Base-by-base conservation (phyloP, 2,888 invertebrate species). In the Tachina grossa region DNA sequence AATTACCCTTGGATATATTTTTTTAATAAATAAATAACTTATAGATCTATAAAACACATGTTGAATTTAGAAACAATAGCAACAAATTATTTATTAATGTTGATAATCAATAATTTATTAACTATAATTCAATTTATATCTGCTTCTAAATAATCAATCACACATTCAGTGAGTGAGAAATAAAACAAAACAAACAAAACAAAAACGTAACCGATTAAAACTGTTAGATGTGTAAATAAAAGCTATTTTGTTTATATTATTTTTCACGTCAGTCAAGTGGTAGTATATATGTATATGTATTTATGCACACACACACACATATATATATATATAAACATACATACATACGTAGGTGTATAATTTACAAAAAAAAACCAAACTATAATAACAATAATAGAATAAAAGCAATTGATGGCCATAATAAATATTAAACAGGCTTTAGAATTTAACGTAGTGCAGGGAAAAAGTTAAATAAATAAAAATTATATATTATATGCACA, bases 371-470 rank as follows among this genome's bases (percentile, higher is more conserved):
- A 31, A 31, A 31, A 31, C 3, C 31, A 14, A 49, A 59, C 53
- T 16, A 45, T 8, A 39, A 41, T 16, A 53, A 47, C 16, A 79
- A 66, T 31, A 45, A 53, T 22, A 80, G 71, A 71, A 79, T 59
- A 22, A n/a, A 65, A 83, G 72, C 51, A 72, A 76, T 59, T 76
- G 47, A 68, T 81, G 76, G 49, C n/a, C 84, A 66, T 63, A 31
- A 31, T 31, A 71, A 71, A 39, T 63, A 16, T 45, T 76, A 47
- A 74, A 66, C 63, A 49, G 43, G 49, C 74, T 76, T 69, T 63
- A 57, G 55, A 65, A 47, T 71, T 39, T 66, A 77, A 53, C 31
- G 74, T 45, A 16, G 22, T 51, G 14, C 19, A 41, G 11, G 0
- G 14, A n/a, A 55, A 55, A 49, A 71, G 31, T 31, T 5, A 31